phyloP scores from a whole-genome alignment of 2,797 vertebrate species.

The Setipinna tenuifilis region DNA sequence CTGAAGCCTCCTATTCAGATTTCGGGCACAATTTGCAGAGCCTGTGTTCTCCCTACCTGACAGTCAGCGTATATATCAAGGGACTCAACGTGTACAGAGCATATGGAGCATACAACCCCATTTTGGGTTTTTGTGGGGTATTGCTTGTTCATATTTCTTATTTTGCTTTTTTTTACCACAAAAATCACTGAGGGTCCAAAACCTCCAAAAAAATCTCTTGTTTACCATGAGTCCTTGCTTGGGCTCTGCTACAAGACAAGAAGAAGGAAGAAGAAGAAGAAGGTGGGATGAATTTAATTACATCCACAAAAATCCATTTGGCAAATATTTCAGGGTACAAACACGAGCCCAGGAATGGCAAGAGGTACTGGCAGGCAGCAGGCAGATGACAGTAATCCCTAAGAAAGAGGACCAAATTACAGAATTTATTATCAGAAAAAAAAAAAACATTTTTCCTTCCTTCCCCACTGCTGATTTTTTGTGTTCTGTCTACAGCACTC shows the following conservation, averaged over 20 bases:
- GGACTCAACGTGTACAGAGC: background rate
- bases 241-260: constrained; percentile 25
- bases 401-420: constrained; percentile 78
- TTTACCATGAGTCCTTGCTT: background rate
- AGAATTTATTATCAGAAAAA: constrained; percentile 64
- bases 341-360: constrained; percentile 89
- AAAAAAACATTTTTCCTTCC: constrained; percentile 21
- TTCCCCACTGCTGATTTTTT: constrained; percentile 45
- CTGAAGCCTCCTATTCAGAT: background rate
- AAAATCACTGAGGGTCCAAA: constrained; percentile 2
- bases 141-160: background rate
- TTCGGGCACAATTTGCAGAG: background rate
- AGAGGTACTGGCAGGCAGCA: constrained; percentile 88
- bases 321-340: constrained; percentile 91
- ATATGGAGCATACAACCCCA: background rate
- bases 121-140: background rate
- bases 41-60: background rate
- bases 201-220: background rate
- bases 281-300: constrained; percentile 93
- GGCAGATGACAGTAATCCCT: constrained; percentile 79
- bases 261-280: constrained; percentile 68
- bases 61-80: background rate
- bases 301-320: constrained; percentile 97
- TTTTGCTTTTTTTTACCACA: background rate
- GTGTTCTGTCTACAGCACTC: constrained; percentile 27